These are phyloP conservation scores for Phalangium opilio DNA, from an alignment of 2,888 invertebrate species.

Conservation along the genomic window DNA sequence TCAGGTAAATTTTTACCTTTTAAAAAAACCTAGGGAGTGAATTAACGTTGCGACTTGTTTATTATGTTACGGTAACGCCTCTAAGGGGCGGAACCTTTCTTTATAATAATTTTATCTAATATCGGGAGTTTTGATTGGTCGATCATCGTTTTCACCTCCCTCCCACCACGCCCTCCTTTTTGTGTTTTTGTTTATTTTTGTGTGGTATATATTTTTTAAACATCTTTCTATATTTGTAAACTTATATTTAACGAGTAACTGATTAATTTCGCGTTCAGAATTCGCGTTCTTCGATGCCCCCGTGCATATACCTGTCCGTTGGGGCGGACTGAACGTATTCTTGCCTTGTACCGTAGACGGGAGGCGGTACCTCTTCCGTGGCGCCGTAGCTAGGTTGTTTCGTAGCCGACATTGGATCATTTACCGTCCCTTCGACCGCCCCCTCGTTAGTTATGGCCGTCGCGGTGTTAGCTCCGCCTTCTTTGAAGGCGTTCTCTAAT, in stretches of 20 bases:
- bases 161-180: no score
- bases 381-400: constrained; percentile 14
- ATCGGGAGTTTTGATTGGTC: no score
- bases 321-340: constrained; percentile 29
- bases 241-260: not conserved
- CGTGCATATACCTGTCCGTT: constrained; percentile 41
- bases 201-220: not conserved
- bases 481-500: constrained; percentile 39
- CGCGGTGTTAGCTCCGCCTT: constrained; percentile 11
- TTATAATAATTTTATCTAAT: no score
- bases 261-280: constrained; percentile 9
- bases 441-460: constrained; percentile 5
- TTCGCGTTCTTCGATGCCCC: constrained; percentile 35
- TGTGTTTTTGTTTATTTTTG: no score
- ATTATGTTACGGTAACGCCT: no score
- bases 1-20: no score
- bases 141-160: no score
- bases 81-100: no score
- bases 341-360: constrained; percentile 42
- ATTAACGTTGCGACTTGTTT: no score
- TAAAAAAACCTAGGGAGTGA: no score
- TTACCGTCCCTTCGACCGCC: constrained; percentile 7
- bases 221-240: not conserved
- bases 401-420: constrained; percentile 12
- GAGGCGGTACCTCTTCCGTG: constrained; percentile 12